Conservation (phyloP, 2,888 invertebrate genomes). For the Smittia sp. region DNA sequence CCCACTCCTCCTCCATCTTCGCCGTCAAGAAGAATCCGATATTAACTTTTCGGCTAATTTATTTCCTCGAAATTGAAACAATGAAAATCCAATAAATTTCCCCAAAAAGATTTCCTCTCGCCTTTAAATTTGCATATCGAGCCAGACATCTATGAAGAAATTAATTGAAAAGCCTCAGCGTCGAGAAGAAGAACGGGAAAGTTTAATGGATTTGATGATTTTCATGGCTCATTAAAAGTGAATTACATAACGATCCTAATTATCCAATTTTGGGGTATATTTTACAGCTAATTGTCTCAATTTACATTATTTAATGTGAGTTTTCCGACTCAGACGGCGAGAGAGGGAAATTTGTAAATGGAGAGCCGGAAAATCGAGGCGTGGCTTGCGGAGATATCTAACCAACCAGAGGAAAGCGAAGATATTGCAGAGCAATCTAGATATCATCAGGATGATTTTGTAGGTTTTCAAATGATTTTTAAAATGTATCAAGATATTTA, state of each 20-base stretch:
- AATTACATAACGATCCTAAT: slow-evolving; percentile 32
- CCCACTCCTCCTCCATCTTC: not conserved
- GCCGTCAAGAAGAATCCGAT: not conserved
- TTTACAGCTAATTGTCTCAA: slow-evolving; percentile 37
- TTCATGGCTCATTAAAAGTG: slow-evolving; percentile 34
- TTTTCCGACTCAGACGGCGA: not conserved
- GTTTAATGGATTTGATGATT: slow-evolving; percentile 26
- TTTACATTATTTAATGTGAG: slow-evolving; percentile 20
- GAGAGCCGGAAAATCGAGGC: not conserved
- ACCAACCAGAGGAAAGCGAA: not conserved
- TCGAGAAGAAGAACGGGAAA: not conserved
- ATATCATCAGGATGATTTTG: not conserved
- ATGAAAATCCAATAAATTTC: slow-evolving; percentile 26
- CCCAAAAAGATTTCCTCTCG: not conserved
- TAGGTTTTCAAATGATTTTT: not conserved
- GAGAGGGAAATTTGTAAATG: not conserved
- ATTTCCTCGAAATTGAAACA: slow-evolving; percentile 14
- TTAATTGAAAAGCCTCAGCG: slow-evolving; percentile 19
- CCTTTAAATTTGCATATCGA: slow-evolving; percentile 4
- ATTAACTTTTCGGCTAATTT: not conserved
- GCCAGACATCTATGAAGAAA: slow-evolving; percentile 7
- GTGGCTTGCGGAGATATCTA: not conserved
- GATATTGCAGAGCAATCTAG: too few species aligned
- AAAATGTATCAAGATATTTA: not conserved
- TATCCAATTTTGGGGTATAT: slow-evolving; percentile 37